Evolutionary conservation across 2,113 vertebrate species (phyloP).

Genomic region (Istiophorus platypterus): DNA sequence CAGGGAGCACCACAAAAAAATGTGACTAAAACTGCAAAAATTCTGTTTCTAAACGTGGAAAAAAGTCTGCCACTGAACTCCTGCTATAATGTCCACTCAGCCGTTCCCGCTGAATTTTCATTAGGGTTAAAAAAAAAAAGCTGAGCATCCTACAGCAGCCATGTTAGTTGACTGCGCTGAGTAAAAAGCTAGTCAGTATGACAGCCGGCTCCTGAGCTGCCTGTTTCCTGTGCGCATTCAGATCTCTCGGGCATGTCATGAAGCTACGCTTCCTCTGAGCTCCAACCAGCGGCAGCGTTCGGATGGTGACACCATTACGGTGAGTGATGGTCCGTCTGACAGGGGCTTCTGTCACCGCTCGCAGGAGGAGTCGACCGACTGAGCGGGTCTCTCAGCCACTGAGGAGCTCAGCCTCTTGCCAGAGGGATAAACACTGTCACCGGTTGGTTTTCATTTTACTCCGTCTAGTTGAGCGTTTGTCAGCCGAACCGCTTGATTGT

Average conservation of each 20-base stretch:
- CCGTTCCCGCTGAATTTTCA: slow-evolving; percentile 15
- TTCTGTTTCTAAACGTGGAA: background rate
- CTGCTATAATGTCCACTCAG: slow-evolving; percentile 12
- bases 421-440: slow-evolving; percentile 69
- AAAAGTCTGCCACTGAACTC: background rate
- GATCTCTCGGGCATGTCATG: slow-evolving; percentile 59
- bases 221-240: slow-evolving; percentile 56
- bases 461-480: slow-evolving; percentile 51
- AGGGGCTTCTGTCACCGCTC: slow-evolving; percentile 64
- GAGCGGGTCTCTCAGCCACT: slow-evolving; percentile 55
- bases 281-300: slow-evolving; percentile 48
- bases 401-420: slow-evolving; percentile 57
- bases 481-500: slow-evolving; percentile 44
- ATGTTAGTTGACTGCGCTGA: slow-evolving; percentile 51
- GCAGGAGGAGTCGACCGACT: slow-evolving; percentile 61
- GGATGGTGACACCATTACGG: slow-evolving; percentile 64
- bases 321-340: slow-evolving; percentile 68
- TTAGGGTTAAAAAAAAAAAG: background rate
- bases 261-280: slow-evolving; percentile 56
- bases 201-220: slow-evolving; percentile 43
- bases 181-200: slow-evolving; percentile 37
- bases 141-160: slow-evolving; percentile 20
- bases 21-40: background rate
- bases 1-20: background rate
- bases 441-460: slow-evolving; percentile 51